Base-by-base conservation (phyloP, 2,888 invertebrate genomes). In the Nymphalis urticae region DNA sequence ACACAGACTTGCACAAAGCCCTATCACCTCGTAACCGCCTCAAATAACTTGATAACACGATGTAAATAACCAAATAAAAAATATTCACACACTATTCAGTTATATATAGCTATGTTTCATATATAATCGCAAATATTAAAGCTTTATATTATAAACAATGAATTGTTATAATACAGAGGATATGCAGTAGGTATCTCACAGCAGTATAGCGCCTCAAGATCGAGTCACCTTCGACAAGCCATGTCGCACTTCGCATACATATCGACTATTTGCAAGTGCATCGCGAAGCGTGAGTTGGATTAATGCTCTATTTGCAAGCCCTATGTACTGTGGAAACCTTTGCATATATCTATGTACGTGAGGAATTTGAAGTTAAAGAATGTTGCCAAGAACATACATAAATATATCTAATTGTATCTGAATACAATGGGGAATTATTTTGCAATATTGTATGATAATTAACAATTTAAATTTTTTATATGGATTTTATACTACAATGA, bases 241-340 rank as follows among this genome's bases (percentile, higher is more conserved):
- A 66, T 68, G 73, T 62, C 79, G 77, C 81, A 75, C 69, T 72
- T 71, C 77, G 89, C 87, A 90, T 90, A 90, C 85, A 82, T 83
- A 90, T 82, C 72, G 78, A 80, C 81, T 82, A 83, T 78, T 85
- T 85, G 75, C 79, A 78, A 84, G 76, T 85, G 86, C 86, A 84
- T 82, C 85, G 87, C 87, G 81, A 81, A 81, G 76, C 85, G 85
- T 85, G 87, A 85, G 82, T 80, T 76, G 79, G 79, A 84, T 84
- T 85, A 65, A 72, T 84, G 79, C 79, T 80, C 79, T 78, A 83
- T 85, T 84, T 81, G 85, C 80, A 81, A 80, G 77, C 75, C 75
- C 62, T 70, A 63, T 64, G 54, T 68, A 66, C 56, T 62, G 76
- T 77, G 42, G 13, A 79, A 77, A 77, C 79, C 76, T 77, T 74